These are phyloP conservation scores for Oasisia sp. DNA, from an alignment of 2,888 invertebrate species.

Conservation along the genomic window DNA sequence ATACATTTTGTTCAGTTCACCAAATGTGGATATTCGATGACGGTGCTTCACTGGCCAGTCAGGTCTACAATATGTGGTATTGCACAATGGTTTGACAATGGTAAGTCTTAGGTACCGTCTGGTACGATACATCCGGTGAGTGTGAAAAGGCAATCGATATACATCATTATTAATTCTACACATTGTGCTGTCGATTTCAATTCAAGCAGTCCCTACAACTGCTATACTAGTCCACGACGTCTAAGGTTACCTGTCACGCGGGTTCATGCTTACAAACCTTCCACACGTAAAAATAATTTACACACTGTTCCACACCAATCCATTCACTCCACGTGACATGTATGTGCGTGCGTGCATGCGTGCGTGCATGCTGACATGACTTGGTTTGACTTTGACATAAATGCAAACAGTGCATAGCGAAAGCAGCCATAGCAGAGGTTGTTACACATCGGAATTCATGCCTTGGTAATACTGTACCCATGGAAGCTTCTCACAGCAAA, in stretches of 20 bases:
- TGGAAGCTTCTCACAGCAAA: background rate
- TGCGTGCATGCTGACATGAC: background rate
- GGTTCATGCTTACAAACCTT: background rate
- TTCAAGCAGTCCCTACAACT: background rate
- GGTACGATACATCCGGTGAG: background rate
- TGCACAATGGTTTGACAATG: background rate
- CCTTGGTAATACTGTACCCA: background rate
- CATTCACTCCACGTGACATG: background rate
- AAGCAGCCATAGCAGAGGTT: background rate
- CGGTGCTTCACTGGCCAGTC: background rate
- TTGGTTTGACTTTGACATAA: background rate
- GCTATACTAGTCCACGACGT: background rate
- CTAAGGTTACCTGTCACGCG: background rate
- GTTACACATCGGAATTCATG: background rate
- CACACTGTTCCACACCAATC: background rate
- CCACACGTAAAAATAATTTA: constrained; percentile 7
- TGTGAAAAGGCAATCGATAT: background rate
- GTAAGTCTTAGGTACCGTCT: background rate
- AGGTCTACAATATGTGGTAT: background rate
- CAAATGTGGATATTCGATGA: background rate
- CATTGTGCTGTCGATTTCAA: background rate
- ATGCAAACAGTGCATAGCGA: background rate
- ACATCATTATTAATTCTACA: background rate
- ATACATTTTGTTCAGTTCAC: background rate
- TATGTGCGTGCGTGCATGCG: too few species aligned